Evolutionary conservation across 2,888 invertebrate genomes (phyloP).

Genomic region (Epinotia ramella): DNA sequence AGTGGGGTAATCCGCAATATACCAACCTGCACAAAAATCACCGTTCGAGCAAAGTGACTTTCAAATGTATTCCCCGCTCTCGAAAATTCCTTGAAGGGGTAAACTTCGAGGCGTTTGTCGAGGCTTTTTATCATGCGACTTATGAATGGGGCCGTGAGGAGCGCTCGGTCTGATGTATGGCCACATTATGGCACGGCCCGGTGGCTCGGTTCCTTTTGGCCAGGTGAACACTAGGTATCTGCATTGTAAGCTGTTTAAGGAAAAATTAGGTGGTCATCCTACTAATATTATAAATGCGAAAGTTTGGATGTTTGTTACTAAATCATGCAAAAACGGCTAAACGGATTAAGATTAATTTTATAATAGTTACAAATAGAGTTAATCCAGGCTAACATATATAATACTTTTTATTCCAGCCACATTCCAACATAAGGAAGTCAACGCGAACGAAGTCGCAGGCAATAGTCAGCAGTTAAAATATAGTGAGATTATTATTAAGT

Average conservation of each 20-base stretch:
- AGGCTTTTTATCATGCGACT: conserved; percentile 56
- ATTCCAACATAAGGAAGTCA: too few relatives aligned
- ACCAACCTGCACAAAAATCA: neutral
- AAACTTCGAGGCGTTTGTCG: conserved; percentile 49
- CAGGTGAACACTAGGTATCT: conserved; percentile 23
- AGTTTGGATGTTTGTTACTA: too few relatives aligned
- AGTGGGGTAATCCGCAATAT: neutral
- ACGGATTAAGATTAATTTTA: too few relatives aligned
- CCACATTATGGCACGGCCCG: conserved; percentile 55
- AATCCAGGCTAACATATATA: too few relatives aligned
- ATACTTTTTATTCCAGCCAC: too few relatives aligned
- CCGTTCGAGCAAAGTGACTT: conserved; percentile 22
- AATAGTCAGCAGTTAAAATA: too few relatives aligned
- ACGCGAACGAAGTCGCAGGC: too few relatives aligned
- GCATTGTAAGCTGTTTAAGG: conserved; percentile 12
- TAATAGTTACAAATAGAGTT: too few relatives aligned
- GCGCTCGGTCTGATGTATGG: conserved; percentile 61
- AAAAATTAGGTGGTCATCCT: neutral
- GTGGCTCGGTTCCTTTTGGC: conserved; percentile 46
- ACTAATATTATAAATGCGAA: too few relatives aligned
- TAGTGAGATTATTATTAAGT: too few relatives aligned
- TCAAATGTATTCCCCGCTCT: conserved; percentile 41
- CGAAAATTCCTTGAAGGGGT: conserved; percentile 52
- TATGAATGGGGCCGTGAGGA: conserved; percentile 63
- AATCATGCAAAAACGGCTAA: too few relatives aligned